Base-by-base conservation (phyloP, 1,140 invertebrate species). In the Drosophila sulfurigaster region DNA sequence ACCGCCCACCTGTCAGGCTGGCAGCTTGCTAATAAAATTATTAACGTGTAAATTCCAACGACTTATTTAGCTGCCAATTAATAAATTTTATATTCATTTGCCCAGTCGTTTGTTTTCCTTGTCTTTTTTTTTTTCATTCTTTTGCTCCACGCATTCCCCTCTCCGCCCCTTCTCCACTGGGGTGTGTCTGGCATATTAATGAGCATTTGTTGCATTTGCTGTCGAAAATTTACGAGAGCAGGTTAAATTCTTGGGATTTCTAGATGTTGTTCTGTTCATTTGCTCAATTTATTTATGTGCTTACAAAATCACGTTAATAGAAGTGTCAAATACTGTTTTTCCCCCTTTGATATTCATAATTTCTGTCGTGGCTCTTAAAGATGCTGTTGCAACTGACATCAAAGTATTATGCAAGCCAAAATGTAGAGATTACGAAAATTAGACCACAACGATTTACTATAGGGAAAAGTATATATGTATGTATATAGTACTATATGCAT, bases 61-160 rank as follows among this genome's bases (percentile, higher is more conserved):
- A 77, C 85, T 89, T 83, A 85, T 89, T 89, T 89, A 81, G 86
- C 85, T 89, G 85, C 69, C 85, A 89, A 89, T 89, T 89, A 89
- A 89, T 89, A 89, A 85, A 89, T 89, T 89, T 87, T 81, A 76
- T 83, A 81, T 88, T 75, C 69, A 72, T 48, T 65, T 71, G 43
- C 62, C 81, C 67, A 49, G 43, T 58, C 65, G 52, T 58, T 58
- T 67, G 41, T 63, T 60, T 65, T 73, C 54, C 52, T 43, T 35
- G 43, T 35, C 28, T 62, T 56, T 65, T 81, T 32, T 0, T 38
- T 38, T 8, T 35, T 0, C 62, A 41, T 13, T 51, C 51, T 67
- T 52, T 76, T 68, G 70, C 48, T 54, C 38, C 54, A 28, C 16
- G 25, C 54, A 67, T 73, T 73, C 70, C 11, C 16, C 4, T 20